Conservation (phyloP, 2,113 vertebrate genomes). For the Hippocampus abdominalis region DNA sequence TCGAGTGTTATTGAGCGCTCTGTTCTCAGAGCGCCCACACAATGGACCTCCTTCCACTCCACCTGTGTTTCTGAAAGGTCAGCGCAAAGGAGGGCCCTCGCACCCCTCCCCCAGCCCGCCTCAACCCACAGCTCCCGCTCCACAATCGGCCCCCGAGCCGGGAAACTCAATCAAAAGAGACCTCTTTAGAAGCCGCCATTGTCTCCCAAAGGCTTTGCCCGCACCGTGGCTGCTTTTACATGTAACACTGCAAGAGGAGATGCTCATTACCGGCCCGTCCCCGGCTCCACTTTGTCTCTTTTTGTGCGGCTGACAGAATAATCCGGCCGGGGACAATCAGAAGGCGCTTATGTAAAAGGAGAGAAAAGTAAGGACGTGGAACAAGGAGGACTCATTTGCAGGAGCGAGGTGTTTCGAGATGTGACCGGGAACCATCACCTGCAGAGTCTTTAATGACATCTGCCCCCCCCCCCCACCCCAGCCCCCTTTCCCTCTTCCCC, state of each 20-base stretch:
- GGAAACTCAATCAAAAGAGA: constrained; percentile 71
- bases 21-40: constrained; percentile 29
- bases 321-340: constrained; percentile 58
- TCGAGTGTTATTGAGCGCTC: constrained; percentile 53
- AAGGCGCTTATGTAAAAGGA: constrained; percentile 25
- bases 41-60: constrained; percentile 41
- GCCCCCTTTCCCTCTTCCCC: too few relatives aligned
- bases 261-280: constrained; percentile 64
- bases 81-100: constrained; percentile 56
- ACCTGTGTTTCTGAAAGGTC: constrained; percentile 70
- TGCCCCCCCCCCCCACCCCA: neutral
- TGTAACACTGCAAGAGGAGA: constrained; percentile 70
- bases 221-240: constrained; percentile 46
- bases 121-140: constrained; percentile 45
- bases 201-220: constrained; percentile 56
- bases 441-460: constrained; percentile 16
- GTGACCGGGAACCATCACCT: constrained; percentile 1
- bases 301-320: constrained; percentile 62
- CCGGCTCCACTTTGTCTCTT: constrained; percentile 61
- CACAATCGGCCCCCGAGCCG: constrained; percentile 50
- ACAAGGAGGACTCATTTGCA: constrained; percentile 34
- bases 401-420: constrained; percentile 13
- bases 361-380: constrained; percentile 1
- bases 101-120: constrained; percentile 21
- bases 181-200: constrained; percentile 62